Evolutionary conservation across 1,140 invertebrate genomes (phyloP).

Genomic region (Habropoda laboriosa): DNA sequence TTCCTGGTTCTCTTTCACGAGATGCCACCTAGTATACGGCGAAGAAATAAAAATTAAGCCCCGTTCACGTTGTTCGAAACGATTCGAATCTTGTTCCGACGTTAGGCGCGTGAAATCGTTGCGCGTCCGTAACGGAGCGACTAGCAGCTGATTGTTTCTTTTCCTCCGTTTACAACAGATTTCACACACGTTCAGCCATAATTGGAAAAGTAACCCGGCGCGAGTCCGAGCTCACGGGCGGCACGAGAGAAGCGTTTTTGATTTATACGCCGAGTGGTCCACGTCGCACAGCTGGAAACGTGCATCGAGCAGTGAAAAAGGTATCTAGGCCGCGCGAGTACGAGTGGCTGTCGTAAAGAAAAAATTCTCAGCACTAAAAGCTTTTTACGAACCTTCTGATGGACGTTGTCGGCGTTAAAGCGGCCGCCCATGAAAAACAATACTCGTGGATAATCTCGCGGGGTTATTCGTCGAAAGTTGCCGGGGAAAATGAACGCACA

Average conservation of each 20-base stretch:
- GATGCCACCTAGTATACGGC: neutral
- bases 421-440: neutral
- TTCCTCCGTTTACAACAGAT: too few relatives aligned
- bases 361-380: constrained; percentile 58
- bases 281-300: constrained; percentile 42
- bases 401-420: neutral
- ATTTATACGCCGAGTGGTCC: constrained; percentile 46
- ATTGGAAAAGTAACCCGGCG: constrained; percentile 38
- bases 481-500: too few relatives aligned
- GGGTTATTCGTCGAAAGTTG: too few relatives aligned
- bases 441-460: neutral
- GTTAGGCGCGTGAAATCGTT: neutral
- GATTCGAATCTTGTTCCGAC: neutral
- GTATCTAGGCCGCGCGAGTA: constrained; percentile 41
- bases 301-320: constrained; percentile 38
- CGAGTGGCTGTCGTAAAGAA: constrained; percentile 38
- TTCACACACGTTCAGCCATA: neutral
- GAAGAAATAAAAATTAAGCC: neutral
- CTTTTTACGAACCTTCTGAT: constrained; percentile 40
- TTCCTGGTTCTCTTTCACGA: neutral
- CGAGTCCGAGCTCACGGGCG: too few relatives aligned
- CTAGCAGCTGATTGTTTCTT: too few relatives aligned
- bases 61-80: neutral
- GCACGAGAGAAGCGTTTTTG: constrained; percentile 41
- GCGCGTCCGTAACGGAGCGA: neutral